Evolutionary conservation across 2,888 invertebrate species (phyloP), one percentile per base, ranked within the genome.

Genomic region (Kryphioiulus occultus): DNA sequence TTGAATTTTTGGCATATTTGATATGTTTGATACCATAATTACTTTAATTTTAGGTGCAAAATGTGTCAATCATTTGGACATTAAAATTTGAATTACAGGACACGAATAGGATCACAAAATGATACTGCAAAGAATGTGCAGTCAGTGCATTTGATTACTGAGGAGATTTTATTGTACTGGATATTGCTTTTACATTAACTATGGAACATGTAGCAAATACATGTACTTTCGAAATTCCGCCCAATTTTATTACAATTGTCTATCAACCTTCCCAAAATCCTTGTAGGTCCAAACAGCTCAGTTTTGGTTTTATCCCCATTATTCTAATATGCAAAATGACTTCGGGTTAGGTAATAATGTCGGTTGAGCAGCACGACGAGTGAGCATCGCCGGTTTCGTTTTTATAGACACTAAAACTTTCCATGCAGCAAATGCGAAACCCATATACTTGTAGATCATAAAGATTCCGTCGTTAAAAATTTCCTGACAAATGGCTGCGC

Each of bases 361-460:
- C n/a, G 59, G n/a, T n/a, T 59, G 59, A 59, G 15, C 59, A 59
- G 59, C 59, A n/a, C 59, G 59, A n/a, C 59, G 59, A 59, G 59
- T 19, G 59, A 59, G 59, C 59, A n/a, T 59, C 59, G 59, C 59
- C 59, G n/a, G 59, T 59, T 59, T 59, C 59, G 9, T 59, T 59
- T 59, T 59, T 59, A 59, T 59, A 59, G 59, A 59, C n/a, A 59
- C 59, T 59, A 59, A 59, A 59, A 59, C 59, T 59, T 59, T 59
- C n/a, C 59, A 59, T n/a, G 59, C 59, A 59, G 59, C 22, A 59
- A 59, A 59, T 59, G 19, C 59, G 59, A 59, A 59, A 59, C 59
- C 59, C 59, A 59, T 59, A 59, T 59, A 47, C 47, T 2, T 39
- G 47, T 47, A 59, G 59, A n/a, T n/a, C 59, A 59, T 59, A 59